Evolutionary conservation across 1,140 invertebrate species (phyloP).

Genomic region (Zaprionus ornatus): DNA sequence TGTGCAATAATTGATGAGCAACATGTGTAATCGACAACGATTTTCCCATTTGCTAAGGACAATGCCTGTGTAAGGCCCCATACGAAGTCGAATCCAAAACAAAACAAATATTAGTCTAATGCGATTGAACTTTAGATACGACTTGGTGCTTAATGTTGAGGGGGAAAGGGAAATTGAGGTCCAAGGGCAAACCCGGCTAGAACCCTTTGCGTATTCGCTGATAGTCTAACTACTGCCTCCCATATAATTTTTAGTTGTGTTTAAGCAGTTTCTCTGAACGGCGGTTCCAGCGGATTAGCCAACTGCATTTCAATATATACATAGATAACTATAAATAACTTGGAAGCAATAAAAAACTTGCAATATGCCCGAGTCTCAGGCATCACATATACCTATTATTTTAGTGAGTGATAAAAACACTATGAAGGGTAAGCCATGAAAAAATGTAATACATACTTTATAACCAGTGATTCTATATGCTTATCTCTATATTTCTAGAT

Average conservation of each 20-base stretch:
- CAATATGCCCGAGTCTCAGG: constrained; percentile 14
- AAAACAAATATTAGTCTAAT: constrained; percentile 1
- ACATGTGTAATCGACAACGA: background rate
- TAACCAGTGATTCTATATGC: constrained; percentile 14
- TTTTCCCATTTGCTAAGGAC: background rate
- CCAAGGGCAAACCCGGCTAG: background rate
- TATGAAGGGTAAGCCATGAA: constrained; percentile 13
- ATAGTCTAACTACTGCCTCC: background rate
- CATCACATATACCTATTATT: constrained; percentile 11
- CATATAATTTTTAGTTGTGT: constrained; percentile 1
- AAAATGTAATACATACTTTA: background rate
- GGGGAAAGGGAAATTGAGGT: background rate
- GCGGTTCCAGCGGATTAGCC: background rate
- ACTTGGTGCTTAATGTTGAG: background rate
- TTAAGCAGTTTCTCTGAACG: background rate
- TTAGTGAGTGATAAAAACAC: constrained; percentile 12
- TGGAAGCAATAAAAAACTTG: background rate
- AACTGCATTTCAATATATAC: background rate
- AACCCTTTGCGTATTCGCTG: background rate
- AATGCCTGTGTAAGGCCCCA: background rate
- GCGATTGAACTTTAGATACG: background rate
- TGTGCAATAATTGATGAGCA: constrained; percentile 2
- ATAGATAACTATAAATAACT: background rate
- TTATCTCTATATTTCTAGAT: constrained; percentile 7
- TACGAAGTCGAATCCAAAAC: background rate